Evolutionary conservation across 2,113 vertebrate genomes (phyloP), one percentile per base, ranked within the genome.

Genomic region (Hyperoodon ampullatus): DNA sequence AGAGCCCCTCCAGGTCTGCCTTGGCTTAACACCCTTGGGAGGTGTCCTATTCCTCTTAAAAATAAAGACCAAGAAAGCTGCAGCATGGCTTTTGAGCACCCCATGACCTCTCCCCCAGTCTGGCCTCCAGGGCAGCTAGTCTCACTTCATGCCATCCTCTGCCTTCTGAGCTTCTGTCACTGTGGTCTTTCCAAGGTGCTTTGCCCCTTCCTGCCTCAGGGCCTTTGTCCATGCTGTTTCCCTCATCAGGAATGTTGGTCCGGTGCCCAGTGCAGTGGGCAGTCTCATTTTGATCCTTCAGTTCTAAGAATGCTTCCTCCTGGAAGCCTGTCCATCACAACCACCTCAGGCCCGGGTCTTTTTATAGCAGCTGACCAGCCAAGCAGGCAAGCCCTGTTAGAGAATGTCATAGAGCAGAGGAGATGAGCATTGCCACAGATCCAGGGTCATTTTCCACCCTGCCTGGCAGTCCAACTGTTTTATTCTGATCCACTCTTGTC

Each of bases 11-110:
- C 90, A 93, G 81, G 23, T 94, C 61, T 88, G 42, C 92, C 33
- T 91, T 83, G 88, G 33, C 78, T 95, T 95, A 88, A 55, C n/a
- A 72, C 12, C 66, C 60, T 85, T 77, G 24, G 24, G 66, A 88
- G 21, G 61, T 88, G 1, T 86, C 72, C 42, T 94, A 1, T 61
- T 93, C 55, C 66, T 97, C 75, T 96, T 96, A 70, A 95, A 97
- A 72, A 93, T 95, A 70, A 95, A 97, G 77, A 93, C 24, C 12
- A 66, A 80, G 72, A 74, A 74, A 90, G 28, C 68, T 33, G 74
- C 47, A 75, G 58, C 11, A 1, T 92, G 72, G 77, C 81, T 33
- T 89, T 90, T 28, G 65, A 30, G 53, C 5, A 50, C 14, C 55
- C 21, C 26, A 28, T 47, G 50, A 24, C 21, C 61, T 21, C 4